Percentiles rank a stretch among this genome's conserved stretches.
These are phyloP conservation scores for Rhaphigaster nebulosa DNA, from an alignment of 2,888 invertebrate species.

Conservation along the genomic window DNA sequence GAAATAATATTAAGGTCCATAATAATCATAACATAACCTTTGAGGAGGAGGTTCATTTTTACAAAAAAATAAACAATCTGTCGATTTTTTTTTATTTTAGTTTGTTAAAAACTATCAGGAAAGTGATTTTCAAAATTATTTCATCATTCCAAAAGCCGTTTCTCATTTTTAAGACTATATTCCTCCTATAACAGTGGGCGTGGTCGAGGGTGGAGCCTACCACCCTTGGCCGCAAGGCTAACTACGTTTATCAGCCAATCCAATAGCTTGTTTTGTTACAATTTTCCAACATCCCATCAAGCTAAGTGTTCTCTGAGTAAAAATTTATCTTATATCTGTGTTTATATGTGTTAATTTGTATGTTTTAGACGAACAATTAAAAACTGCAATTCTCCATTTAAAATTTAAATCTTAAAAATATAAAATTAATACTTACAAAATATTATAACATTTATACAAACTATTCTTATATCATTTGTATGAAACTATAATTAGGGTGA, in stretches of 20 bases:
- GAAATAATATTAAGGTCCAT: background rate
- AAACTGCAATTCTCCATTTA: background rate
- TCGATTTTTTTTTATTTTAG: background rate
- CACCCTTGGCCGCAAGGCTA: background rate
- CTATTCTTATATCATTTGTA: no score
- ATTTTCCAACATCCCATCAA: background rate
- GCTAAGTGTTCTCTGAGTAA: background rate
- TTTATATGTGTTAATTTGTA: background rate
- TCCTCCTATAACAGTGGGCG: background rate
- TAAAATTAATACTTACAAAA: no score
- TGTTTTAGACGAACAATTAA: background rate
- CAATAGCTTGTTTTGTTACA: background rate
- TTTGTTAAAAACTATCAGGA: background rate
- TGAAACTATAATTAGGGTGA: no score
- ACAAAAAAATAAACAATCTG: background rate
- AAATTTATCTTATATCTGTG: background rate
- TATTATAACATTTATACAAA: no score
- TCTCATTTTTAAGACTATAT: background rate
- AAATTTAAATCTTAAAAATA: no score
- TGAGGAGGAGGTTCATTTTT: background rate
- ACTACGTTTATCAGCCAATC: conserved; percentile 46
- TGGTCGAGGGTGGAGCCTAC: conserved; percentile 42
- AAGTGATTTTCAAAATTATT: background rate
- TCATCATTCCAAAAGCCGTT: background rate
- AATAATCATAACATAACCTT: background rate